Evolutionary conservation across 1,140 invertebrate genomes (phyloP), one percentile per base, ranked within the genome.

Genomic region (Micrasema minimum): DNA sequence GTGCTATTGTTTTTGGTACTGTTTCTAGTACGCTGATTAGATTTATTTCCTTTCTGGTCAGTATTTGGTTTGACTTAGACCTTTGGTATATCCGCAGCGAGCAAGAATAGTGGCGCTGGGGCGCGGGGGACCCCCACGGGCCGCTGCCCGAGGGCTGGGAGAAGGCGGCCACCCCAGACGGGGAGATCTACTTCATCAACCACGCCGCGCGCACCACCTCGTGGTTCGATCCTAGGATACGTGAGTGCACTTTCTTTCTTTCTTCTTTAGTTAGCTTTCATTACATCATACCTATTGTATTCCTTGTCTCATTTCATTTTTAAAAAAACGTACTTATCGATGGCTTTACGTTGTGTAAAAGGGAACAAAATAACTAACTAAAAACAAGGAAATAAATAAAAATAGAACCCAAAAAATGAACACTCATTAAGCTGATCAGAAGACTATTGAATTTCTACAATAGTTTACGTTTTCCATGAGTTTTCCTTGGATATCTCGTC

Each of bases 121-220:
- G 53, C 41, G 46, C 46, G 38, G 64, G 35, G 59, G 87, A 85
- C 78, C 80, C 87, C 35, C 81, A 95, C 78, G 94, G 93, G 48
- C 90, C 93, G 64, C 87, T 99, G 75, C 96, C 96, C 48, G 94
- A 96, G 65, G 96, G 96, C 72, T 99, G 96, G 96, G 96, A 98
- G 82, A 93, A 97, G 83, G 94, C 96, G 26, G 87, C 91, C 71
- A 98, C 96, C 69, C 88, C 91, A 53, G 95, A 97, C 80, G 96
- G 96, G 72, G 96, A 98, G 84, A 89, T 95, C 68, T 99, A 99
- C 85, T 99, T 96, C 85, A 98, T 99, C 82, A 97, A 99, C 85
- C 97, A 99, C 84, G 91, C 92, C 80, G 92, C 92, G 57, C 90
- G 93, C 82, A 95, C 93, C 77, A 99, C 96, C 37, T 96, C 96